Evolutionary conservation across 2,113 vertebrate species (phyloP).

Genomic region (Caranx ignobilis): DNA sequence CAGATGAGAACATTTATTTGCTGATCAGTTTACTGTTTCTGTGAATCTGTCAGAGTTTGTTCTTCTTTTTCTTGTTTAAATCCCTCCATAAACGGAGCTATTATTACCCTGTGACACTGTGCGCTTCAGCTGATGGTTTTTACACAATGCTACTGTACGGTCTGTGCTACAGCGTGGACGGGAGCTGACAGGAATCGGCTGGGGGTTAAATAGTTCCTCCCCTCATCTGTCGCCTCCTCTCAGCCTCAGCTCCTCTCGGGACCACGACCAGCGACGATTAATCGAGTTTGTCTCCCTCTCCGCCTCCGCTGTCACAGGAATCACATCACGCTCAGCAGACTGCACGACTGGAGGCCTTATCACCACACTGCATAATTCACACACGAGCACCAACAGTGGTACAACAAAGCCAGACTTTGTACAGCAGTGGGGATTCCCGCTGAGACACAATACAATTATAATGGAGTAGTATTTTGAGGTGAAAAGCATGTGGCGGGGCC

Average conservation of each 20-base stretch:
- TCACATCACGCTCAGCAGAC: slow-evolving; percentile 7
- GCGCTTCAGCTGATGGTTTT: background rate
- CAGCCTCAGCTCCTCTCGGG: slow-evolving; percentile 27
- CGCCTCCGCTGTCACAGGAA: slow-evolving; percentile 27
- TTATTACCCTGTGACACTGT: background rate
- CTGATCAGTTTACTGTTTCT: no score
- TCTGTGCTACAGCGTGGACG: background rate
- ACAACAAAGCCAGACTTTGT: background rate
- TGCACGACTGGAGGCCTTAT: slow-evolving; percentile 12
- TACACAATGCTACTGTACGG: background rate
- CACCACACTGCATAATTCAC: slow-evolving; percentile 9
- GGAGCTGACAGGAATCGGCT: slow-evolving; percentile 38
- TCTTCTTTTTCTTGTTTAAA: no score
- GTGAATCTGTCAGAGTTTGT: no score
- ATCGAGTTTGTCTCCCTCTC: slow-evolving; percentile 22
- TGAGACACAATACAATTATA: background rate
- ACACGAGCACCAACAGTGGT: background rate
- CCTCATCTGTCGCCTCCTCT: slow-evolving; percentile 40
- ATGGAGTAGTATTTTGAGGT: background rate
- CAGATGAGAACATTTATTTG: no score
- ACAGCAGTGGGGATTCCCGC: background rate
- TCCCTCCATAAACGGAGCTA: no score
- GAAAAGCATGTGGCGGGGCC: background rate
- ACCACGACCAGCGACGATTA: slow-evolving; percentile 1
- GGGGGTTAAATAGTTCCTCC: slow-evolving; percentile 51